These are phyloP conservation scores for Sebastes fasciatus DNA, from an alignment of 2,113 vertebrate species.

Conservation along the genomic window DNA sequence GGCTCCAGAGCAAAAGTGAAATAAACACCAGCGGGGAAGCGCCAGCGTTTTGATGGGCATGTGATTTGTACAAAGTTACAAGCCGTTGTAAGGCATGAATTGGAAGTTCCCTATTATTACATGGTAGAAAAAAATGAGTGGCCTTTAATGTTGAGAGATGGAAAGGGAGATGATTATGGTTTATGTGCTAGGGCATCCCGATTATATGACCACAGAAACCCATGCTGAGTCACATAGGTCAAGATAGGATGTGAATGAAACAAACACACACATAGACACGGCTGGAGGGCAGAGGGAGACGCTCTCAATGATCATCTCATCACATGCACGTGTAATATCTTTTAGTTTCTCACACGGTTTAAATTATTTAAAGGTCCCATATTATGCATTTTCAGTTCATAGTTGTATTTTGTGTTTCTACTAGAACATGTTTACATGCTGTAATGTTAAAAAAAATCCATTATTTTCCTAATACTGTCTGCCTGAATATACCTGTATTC, in stretches of 20 bases:
- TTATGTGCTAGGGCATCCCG: slow-evolving; percentile 71
- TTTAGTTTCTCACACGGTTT: slow-evolving; percentile 13
- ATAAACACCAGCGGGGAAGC: slow-evolving; percentile 49
- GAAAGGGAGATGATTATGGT: slow-evolving; percentile 83
- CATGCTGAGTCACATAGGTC: slow-evolving; percentile 77
- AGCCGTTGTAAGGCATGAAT: slow-evolving; percentile 69
- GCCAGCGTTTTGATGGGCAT: slow-evolving; percentile 60
- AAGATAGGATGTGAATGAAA: slow-evolving; percentile 67
- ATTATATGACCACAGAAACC: slow-evolving; percentile 78
- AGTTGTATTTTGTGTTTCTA: too few relatives aligned
- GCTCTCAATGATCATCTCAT: slow-evolving; percentile 35
- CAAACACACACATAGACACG: slow-evolving; percentile 19
- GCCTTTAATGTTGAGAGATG: slow-evolving; percentile 79
- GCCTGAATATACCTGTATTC: too few relatives aligned
- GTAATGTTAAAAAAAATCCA: too few relatives aligned
- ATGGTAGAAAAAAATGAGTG: slow-evolving; percentile 72
- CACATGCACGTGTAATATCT: slow-evolving; percentile 1
- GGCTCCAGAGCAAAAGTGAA: slow-evolving; percentile 24
- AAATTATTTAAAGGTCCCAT: background rate
- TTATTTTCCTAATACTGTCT: too few relatives aligned
- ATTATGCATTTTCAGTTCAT: too few relatives aligned
- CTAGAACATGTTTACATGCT: too few relatives aligned
- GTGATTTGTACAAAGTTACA: slow-evolving; percentile 79
- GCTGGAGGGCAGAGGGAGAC: background rate
- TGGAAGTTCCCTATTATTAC: slow-evolving; percentile 80